These are phyloP conservation scores for Ophioninae sp. DNA, from an alignment of 2,888 invertebrate species.

Conservation along the genomic window DNA sequence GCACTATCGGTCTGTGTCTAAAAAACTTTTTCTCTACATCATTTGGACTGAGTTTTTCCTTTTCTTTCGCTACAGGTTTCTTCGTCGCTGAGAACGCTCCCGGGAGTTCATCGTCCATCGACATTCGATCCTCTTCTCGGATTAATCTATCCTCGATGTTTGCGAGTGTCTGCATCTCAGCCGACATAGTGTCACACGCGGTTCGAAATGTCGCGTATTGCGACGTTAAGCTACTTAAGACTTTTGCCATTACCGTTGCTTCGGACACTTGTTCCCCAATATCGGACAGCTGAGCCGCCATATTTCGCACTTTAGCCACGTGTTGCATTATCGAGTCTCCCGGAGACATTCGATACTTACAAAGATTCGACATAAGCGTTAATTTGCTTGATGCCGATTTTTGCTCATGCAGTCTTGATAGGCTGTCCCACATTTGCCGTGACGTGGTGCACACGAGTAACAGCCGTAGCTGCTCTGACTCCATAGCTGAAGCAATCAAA, in stretches of 20 bases:
- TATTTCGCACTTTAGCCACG: constrained; percentile 45
- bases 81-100: constrained; percentile 19
- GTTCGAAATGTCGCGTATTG: constrained; percentile 53
- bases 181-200: constrained; percentile 49
- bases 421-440: constrained; percentile 56
- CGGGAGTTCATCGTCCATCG: constrained; percentile 10
- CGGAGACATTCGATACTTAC: constrained; percentile 20
- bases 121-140: constrained; percentile 35
- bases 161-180: constrained; percentile 36
- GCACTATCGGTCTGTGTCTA: neutral
- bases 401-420: constrained; percentile 34
- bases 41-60: neutral
- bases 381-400: constrained; percentile 16
- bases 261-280: constrained; percentile 42
- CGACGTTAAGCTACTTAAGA: constrained; percentile 46
- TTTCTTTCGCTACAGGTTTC: neutral
- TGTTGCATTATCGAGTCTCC: constrained; percentile 40
- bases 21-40: neutral
- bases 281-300: constrained; percentile 21
- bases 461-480: constrained; percentile 51
- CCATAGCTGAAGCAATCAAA: constrained; percentile 53
- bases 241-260: constrained; percentile 53
- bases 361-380: constrained; percentile 1
- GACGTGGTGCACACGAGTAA: constrained; percentile 52
- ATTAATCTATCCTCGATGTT: constrained; percentile 36